Base-by-base conservation (phyloP, 2,797 vertebrate species). In the Rhyacichthys aspro region DNA sequence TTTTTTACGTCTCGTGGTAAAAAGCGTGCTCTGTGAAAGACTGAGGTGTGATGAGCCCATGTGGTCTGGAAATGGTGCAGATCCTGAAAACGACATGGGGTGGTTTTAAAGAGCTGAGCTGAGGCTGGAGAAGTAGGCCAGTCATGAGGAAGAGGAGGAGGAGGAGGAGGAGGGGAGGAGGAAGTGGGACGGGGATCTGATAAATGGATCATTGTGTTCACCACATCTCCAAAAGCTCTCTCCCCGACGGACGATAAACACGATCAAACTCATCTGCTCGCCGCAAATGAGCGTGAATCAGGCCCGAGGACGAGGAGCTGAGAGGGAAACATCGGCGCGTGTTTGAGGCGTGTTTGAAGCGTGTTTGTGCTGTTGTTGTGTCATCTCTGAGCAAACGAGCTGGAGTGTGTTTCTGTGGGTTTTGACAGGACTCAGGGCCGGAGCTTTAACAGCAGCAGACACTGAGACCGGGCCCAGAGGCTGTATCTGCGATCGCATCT, bases 141-240 rank as follows among this genome's bases (percentile, higher is more conserved):
- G 66, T 76, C 39, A 72, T 18, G 53, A 83, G 80, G 84, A 83
- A 77, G 78, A 76, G n/a, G n/a, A n/a, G n/a, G n/a, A n/a, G n/a
- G n/a, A n/a, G n/a, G 78, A 70, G 76, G 72, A 79, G 81, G 78
- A 77, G 77, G 65, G 74, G 67, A 68, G 53, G 62, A 76, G 61
- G 71, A 55, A 63, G 48, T 39, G 69, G 72, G 68, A 83, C 18
- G 50, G 80, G 84, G 84, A 82, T 79, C 81, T 86, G 86, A 85
- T 86, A 83, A 88, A 80, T 77, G 85, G 86, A 86, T 87, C 83
- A 89, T 86, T 88, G 86, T 86, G 72, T 81, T 81, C 83, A 32
- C 81, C 79, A 78, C 73, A 10, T 72, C 70, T 76, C 65, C 61
- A 41, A 38, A 62, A 36, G 12, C 38, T 14, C 23, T 49, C 72